Base-by-base conservation (phyloP, 2,113 vertebrate species). In the Corapipo altera region DNA sequence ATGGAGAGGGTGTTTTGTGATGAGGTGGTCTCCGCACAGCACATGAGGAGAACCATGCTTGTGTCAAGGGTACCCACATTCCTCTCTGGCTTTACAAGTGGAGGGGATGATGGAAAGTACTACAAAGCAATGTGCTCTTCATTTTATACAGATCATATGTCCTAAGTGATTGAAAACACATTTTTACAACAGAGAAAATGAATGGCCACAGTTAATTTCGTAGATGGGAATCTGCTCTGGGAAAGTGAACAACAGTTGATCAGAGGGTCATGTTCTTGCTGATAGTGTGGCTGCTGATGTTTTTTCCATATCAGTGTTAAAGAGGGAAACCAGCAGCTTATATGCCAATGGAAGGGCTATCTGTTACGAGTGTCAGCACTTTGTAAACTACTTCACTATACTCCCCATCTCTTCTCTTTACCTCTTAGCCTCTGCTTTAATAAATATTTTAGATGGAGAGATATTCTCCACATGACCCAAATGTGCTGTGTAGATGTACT, bases 261-360 rank as follows among this genome's bases (percentile, higher is more conserved):
- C 83, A 72, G 90, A 74, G 72, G 49, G 83, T 84, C 5, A 0
- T 2, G 76, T 90, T 92, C 88, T 49, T 91, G 61, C 76, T 94
- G 90, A 96, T 93, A 94, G 76, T 6, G 49, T 1, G 21, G 65
- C 95, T 92, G 92, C 88, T 92, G 83, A 44, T 89, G 35, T 32
- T 94, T 86, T 91, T 84, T 74, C 72, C 76, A 11, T 94, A 94
- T 95, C 83, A 2, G 92, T 88, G 93, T 96, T 65, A 87, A 84
- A 93, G 96, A 96, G 72, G 69, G 79, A 96, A 95, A 89, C 76
- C 95, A 96, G 86, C 82, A 95, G 85, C 85, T 92, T 61, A 52
- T 77, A 30, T 77, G 61, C 79, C 92, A 90, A 6, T 22, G 76
- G 78, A 48, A 75, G 49, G 6, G 15, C 74, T 94, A 78, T 93